Percentiles rank a stretch among this genome's conserved stretches.
phyloP scores from a whole-genome alignment of 2,113 vertebrate genomes.

The Triplophysa rosa region DNA sequence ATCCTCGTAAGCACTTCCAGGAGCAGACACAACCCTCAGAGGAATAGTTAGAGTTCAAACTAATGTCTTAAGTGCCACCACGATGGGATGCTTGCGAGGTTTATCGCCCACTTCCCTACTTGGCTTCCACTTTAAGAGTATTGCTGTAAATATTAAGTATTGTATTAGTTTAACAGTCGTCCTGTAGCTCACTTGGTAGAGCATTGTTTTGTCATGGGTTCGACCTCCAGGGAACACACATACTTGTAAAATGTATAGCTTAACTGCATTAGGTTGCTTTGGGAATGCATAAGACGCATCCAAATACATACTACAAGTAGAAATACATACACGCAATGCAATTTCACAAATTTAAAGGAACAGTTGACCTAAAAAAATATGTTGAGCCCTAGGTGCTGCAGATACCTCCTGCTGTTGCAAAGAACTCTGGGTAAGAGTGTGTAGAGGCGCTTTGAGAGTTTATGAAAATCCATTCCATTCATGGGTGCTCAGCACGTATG shows the following conservation, averaged over 20 bases:
- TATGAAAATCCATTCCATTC: neutral
- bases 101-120: neutral
- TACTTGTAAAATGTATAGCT: too few relatives aligned
- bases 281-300: too few relatives aligned
- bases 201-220: too few relatives aligned
- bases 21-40: conserved; percentile 11
- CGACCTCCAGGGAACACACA: too few relatives aligned
- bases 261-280: too few relatives aligned
- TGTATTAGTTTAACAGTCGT: too few relatives aligned
- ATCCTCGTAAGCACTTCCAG: conserved; percentile 7
- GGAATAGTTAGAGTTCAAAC: neutral
- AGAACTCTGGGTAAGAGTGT: conserved; percentile 16
- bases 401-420: conserved; percentile 30
- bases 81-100: neutral
- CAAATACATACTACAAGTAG: too few relatives aligned
- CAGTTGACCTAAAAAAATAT: neutral
- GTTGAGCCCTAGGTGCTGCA: conserved; percentile 9
- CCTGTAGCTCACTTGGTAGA: too few relatives aligned
- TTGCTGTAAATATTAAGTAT: conserved; percentile 7
- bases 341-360: neutral
- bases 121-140: conserved; percentile 7
- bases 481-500: conserved; percentile 7
- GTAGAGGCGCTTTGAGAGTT: neutral
- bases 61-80: neutral
- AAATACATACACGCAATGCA: neutral